phyloP scores from a whole-genome alignment of 2,888 invertebrate species.

The Melanotus villosus region DNA sequence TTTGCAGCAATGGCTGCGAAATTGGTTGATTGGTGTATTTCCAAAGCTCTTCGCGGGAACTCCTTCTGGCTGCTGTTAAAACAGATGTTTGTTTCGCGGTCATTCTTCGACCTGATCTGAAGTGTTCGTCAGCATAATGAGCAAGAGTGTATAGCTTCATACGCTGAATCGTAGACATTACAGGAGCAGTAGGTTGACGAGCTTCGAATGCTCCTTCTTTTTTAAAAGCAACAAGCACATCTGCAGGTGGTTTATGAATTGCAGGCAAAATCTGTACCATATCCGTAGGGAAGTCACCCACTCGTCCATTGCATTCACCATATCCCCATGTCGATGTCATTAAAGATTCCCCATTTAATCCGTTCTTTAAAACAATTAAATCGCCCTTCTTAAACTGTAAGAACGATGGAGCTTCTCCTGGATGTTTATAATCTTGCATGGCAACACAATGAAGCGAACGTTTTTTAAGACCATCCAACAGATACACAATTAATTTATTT shows the following conservation, averaged over 20 bases:
- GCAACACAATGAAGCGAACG: conserved; percentile 90
- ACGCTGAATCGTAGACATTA: conserved; percentile 73
- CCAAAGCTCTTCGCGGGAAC: conserved; percentile 84
- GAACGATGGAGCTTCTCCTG: conserved; percentile 73
- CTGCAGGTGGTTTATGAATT: conserved; percentile 79
- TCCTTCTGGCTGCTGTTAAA: conserved; percentile 76
- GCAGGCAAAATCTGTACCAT: conserved; percentile 90
- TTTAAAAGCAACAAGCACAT: conserved; percentile 77
- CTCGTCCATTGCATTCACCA: conserved; percentile 78
- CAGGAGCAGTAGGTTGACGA: conserved; percentile 67
- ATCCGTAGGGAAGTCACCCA: conserved; percentile 90
- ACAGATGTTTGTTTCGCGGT: conserved; percentile 77
- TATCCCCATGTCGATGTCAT: conserved; percentile 81
- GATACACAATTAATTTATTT: conserved; percentile 81
- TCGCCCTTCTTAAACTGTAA: conserved; percentile 79
- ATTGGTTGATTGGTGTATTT: conserved; percentile 85
- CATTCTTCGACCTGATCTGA: conserved; percentile 70
- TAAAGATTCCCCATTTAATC: conserved; percentile 81
- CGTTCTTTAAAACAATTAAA: conserved; percentile 84
- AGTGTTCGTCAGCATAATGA: conserved; percentile 87
- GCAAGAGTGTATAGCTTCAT: conserved; percentile 87
- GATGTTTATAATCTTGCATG: conserved; percentile 73
- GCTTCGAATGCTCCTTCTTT: conserved; percentile 70
- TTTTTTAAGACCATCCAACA: conserved; percentile 89
- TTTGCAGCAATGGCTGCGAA: conserved; percentile 85